phyloP scores from a whole-genome alignment of 2,797 vertebrate species.

The Nyctibius grandis region DNA sequence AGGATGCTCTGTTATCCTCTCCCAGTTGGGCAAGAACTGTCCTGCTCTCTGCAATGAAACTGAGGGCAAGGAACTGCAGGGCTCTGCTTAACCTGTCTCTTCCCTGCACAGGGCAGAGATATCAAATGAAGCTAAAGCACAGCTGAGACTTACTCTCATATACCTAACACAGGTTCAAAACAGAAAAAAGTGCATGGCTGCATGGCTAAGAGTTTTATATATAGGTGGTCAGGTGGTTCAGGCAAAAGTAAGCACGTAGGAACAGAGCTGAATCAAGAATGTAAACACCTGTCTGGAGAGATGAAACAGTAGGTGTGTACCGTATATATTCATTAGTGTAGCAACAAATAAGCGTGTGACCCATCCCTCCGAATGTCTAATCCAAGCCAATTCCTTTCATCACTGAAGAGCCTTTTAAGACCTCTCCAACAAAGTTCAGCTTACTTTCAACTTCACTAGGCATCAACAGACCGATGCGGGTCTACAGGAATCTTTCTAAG shows the following conservation, averaged over 20 bases:
- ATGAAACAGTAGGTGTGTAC: background rate
- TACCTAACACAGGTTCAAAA: background rate
- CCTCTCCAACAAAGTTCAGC: background rate
- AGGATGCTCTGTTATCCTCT: background rate
- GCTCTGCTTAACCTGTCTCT: background rate
- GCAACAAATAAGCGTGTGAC: background rate
- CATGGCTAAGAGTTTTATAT: background rate
- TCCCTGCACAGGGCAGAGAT: background rate
- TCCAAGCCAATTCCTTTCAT: background rate
- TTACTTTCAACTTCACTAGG: background rate
- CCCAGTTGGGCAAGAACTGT: background rate
- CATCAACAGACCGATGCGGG: background rate
- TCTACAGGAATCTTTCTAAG: background rate
- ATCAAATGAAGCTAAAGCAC: background rate
- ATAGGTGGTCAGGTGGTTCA: background rate
- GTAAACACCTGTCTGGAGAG: background rate
- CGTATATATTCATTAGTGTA: background rate
- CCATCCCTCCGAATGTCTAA: background rate
- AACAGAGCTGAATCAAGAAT: background rate
- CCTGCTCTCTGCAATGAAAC: background rate
- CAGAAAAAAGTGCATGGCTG: background rate
- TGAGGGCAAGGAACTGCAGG: background rate
- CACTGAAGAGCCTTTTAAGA: background rate
- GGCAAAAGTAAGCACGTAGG: background rate
- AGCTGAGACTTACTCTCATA: background rate